phyloP scores from a whole-genome alignment of 2,888 invertebrate genomes.

The Eupithecia exiguata region DNA sequence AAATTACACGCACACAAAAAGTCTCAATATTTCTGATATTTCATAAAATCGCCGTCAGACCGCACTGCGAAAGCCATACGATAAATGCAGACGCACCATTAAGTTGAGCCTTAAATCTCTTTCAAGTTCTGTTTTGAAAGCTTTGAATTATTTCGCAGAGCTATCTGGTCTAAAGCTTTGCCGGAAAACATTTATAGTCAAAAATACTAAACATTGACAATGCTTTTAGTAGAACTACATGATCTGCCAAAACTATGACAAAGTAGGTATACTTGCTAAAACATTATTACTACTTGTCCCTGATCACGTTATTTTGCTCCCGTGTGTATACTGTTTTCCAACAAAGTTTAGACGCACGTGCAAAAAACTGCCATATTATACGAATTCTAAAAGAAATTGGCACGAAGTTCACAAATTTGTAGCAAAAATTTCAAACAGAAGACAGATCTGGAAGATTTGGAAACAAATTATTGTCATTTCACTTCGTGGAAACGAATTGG shows the following conservation, averaged over 20 bases:
- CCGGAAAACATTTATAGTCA: background rate
- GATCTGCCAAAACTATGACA: background rate
- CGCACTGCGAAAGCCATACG: conserved; percentile 24
- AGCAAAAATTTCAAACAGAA: conserved; percentile 43
- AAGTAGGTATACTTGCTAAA: background rate
- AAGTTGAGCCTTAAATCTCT: conserved; percentile 1
- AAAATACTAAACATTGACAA: background rate
- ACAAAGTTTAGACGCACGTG: conserved; percentile 17
- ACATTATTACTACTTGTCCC: background rate
- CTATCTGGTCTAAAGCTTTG: conserved; percentile 8
- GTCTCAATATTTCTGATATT: conserved; percentile 22
- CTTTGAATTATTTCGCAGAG: conserved; percentile 7
- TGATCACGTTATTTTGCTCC: background rate
- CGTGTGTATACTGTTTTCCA: background rate
- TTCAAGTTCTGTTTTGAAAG: background rate
- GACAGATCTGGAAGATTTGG: conserved; percentile 47
- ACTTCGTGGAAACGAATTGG: conserved; percentile 56
- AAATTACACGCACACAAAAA: conserved; percentile 70
- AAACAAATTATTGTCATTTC: conserved; percentile 74
- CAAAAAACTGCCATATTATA: conserved; percentile 26
- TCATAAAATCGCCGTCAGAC: background rate
- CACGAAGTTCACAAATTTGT: conserved; percentile 59
- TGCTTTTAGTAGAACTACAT: background rate
- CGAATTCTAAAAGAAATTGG: conserved; percentile 52
- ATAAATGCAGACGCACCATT: conserved; percentile 7